phyloP scores from a whole-genome alignment of 2,797 vertebrate species.

The Hirundo rustica region DNA sequence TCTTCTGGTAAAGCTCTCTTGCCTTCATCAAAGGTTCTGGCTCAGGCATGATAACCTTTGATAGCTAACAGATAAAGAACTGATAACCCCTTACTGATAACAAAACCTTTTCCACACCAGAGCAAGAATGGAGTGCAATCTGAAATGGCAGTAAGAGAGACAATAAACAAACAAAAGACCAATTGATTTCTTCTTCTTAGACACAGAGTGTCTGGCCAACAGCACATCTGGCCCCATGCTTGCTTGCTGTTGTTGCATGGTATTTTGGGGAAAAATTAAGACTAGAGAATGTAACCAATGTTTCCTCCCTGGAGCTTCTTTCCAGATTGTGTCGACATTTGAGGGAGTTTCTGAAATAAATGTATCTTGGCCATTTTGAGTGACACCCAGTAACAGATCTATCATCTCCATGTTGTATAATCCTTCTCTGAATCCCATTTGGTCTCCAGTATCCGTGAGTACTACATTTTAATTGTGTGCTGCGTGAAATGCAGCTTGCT shows the following conservation, averaged over 20 bases:
- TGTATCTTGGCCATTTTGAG: neutral
- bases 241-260: neutral
- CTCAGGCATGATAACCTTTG: neutral
- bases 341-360: neutral
- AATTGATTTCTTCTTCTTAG: neutral
- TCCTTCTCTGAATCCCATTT: neutral
- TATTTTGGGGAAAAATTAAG: neutral
- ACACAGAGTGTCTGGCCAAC: neutral
- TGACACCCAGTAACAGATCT: neutral
- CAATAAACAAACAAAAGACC: constrained; percentile 15
- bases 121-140: neutral
- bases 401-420: neutral
- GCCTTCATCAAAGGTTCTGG: neutral
- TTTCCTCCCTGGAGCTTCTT: neutral
- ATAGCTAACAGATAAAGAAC: neutral
- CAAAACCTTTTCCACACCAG: constrained; percentile 14
- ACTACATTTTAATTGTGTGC: neutral
- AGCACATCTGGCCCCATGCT: neutral
- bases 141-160: neutral
- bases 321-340: neutral
- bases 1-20: neutral
- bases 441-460: neutral
- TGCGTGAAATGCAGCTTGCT: neutral
- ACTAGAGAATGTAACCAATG: neutral
- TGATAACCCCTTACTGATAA: constrained; percentile 11